Evolutionary conservation across 2,888 invertebrate genomes (phyloP).

Genomic region (Piscicola geometra): DNA sequence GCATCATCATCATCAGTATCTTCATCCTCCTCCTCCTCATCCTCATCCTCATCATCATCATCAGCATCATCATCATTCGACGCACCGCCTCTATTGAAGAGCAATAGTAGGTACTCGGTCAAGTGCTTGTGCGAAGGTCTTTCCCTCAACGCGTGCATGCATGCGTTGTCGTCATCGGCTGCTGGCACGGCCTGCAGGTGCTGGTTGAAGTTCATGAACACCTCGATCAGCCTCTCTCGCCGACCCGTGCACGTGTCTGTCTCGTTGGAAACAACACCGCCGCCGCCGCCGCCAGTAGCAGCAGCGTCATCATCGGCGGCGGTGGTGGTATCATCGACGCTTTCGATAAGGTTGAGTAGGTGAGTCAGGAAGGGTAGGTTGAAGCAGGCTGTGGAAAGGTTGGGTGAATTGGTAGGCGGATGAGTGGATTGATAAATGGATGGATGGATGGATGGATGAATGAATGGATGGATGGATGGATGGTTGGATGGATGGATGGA

Average conservation of each 20-base stretch:
- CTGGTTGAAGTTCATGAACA: conserved; percentile 81
- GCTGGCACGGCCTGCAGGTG: conserved; percentile 67
- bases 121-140: conserved; percentile 72
- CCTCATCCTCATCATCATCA: neutral
- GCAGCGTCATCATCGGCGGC: conserved; percentile 77
- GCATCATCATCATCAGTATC: neutral
- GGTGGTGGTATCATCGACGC: conserved; percentile 66
- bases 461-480: too few species aligned
- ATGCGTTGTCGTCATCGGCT: conserved; percentile 49
- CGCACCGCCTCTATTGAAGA: conserved; percentile 79
- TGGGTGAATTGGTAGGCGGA: too few species aligned
- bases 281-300: conserved; percentile 65
- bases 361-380: conserved; percentile 75
- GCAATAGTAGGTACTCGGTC: conserved; percentile 79
- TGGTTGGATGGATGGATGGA: too few species aligned
- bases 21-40: neutral
- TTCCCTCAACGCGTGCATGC: conserved; percentile 52
- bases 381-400: conserved; percentile 69
- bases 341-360: conserved; percentile 75
- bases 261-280: conserved; percentile 64
- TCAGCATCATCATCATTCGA: too few species aligned
- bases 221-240: conserved; percentile 72
- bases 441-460: too few species aligned
- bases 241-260: neutral
- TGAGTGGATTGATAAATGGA: too few species aligned